Evolutionary conservation across 2,797 vertebrate genomes (phyloP).

Genomic region (Xyrichtys novacula): DNA sequence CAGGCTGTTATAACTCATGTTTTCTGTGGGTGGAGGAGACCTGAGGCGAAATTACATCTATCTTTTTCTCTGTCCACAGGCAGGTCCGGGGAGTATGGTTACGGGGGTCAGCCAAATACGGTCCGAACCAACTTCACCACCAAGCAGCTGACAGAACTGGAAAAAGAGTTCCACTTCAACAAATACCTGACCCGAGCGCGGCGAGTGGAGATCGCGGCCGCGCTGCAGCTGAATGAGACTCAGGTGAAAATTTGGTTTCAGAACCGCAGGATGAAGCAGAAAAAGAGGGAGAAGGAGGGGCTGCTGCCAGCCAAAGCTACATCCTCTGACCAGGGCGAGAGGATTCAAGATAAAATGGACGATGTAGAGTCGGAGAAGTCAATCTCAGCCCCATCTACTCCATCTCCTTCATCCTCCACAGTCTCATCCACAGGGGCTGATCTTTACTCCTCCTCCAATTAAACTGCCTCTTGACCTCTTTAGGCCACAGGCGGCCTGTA

Average conservation of each 20-base stretch:
- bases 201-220: slow-evolving; percentile 95
- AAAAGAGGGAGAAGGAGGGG: slow-evolving; percentile 98
- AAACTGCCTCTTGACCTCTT: slow-evolving; percentile 41
- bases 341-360: slow-evolving; percentile 88
- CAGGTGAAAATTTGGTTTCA: slow-evolving; percentile 99
- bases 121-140: slow-evolving; percentile 98
- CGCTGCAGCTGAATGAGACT: slow-evolving; percentile 97
- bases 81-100: slow-evolving; percentile 94
- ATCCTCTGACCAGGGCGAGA: slow-evolving; percentile 82
- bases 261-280: slow-evolving; percentile 98
- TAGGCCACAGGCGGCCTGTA: slow-evolving; percentile 34
- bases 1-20: background rate
- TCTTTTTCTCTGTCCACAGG: slow-evolving; percentile 80
- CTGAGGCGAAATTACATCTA: background rate
- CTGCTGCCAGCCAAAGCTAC: slow-evolving; percentile 86
- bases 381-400: slow-evolving; percentile 89
- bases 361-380: slow-evolving; percentile 92
- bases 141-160: slow-evolving; percentile 97
- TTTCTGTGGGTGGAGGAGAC: background rate
- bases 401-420: slow-evolving; percentile 90
- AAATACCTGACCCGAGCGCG: slow-evolving; percentile 97
- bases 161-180: slow-evolving; percentile 99
- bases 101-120: slow-evolving; percentile 92
- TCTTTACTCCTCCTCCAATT: slow-evolving; percentile 82
- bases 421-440: slow-evolving; percentile 83